Conservation (phyloP, 2,797 vertebrate genomes). For the Sebastes cheni region DNA sequence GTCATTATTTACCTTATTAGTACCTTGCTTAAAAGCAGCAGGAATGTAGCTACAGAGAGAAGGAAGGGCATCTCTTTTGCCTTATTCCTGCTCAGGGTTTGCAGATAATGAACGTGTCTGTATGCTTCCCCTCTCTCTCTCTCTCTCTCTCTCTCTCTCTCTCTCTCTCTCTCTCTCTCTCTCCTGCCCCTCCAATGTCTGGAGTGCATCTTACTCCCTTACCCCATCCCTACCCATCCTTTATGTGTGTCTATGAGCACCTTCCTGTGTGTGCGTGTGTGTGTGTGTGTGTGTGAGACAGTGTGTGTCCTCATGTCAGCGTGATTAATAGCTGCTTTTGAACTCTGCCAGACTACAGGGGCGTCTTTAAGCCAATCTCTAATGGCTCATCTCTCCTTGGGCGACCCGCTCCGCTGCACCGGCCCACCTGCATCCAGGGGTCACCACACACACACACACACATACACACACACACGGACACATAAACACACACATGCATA, state of each 20-base stretch:
- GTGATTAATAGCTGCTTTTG: slow-evolving; percentile 81
- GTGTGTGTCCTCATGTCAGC: slow-evolving; percentile 37
- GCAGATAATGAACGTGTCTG: background rate
- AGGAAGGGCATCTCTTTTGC: background rate
- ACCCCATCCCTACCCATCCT: background rate
- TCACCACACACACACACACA: slow-evolving; percentile 19
- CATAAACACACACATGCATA: background rate
- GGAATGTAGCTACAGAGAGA: background rate
- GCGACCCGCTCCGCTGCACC: slow-evolving; percentile 44
- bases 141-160: no score
- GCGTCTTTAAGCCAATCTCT: slow-evolving; percentile 66
- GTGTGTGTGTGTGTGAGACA: background rate
- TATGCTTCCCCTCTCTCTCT: background rate
- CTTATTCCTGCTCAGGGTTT: background rate
- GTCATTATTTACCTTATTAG: background rate
- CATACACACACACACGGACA: background rate
- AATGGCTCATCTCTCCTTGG: slow-evolving; percentile 72
- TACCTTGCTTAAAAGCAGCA: background rate
- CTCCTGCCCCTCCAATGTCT: background rate
- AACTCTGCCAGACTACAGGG: slow-evolving; percentile 61
- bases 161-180: background rate
- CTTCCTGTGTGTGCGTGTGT: background rate
- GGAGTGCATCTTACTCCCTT: background rate
- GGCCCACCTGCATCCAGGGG: slow-evolving; percentile 42
- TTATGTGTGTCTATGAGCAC: slow-evolving; percentile 10